Percentiles rank a stretch among this genome's conserved stretches.
These are phyloP conservation scores for Diabrotica virgifera DNA, from an alignment of 1,140 invertebrate genomes.

Conservation along the genomic window DNA sequence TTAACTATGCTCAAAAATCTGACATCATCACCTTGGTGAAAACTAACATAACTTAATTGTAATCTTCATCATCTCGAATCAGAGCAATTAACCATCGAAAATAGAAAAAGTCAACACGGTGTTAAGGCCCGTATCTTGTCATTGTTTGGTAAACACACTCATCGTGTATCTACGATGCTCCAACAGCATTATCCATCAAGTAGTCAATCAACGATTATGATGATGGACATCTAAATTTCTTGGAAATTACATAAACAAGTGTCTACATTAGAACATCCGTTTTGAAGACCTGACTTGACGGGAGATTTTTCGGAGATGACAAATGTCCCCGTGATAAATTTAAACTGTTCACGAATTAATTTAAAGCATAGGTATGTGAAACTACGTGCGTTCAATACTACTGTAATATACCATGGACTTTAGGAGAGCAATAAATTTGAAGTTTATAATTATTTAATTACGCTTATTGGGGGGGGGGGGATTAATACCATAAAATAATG, in stretches of 20 bases:
- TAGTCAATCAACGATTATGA: not conserved
- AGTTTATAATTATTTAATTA: too few species aligned
- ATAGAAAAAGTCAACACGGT: not conserved
- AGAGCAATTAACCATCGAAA: too few species aligned
- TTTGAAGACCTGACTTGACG: not conserved
- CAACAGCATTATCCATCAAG: not conserved
- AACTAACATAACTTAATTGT: too few species aligned
- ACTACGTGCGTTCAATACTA: too few species aligned
- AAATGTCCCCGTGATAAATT: not conserved
- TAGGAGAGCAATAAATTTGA: too few species aligned
- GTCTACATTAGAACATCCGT: not conserved
- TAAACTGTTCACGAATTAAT: not conserved
- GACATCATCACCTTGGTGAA: too few species aligned
- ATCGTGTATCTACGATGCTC: not conserved
- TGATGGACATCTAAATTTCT: slow-evolving; percentile 2
- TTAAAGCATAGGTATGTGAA: too few species aligned
- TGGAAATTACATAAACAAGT: not conserved
- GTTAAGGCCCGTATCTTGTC: not conserved
- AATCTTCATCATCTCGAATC: too few species aligned
- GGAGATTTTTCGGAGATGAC: not conserved
- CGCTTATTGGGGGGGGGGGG: too few species aligned
- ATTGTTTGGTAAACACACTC: not conserved
- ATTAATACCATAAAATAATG: too few species aligned
- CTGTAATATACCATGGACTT: too few species aligned
- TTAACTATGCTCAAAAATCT: too few species aligned